phyloP scores from a whole-genome alignment of 2,888 invertebrate genomes.

The Tipula vernalis region DNA sequence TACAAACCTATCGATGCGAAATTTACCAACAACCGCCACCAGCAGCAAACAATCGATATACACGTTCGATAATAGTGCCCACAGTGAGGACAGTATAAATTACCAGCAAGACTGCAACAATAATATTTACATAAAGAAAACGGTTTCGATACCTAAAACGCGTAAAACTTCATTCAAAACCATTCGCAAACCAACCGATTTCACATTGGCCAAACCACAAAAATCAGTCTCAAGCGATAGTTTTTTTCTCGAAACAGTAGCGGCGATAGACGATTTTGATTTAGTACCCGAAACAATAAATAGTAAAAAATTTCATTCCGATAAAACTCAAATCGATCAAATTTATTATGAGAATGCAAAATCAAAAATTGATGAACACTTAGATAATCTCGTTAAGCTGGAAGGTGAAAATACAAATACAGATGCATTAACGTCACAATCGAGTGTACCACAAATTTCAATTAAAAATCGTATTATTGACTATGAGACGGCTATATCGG shows the following conservation, averaged over 20 bases:
- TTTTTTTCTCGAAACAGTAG: constrained; percentile 31
- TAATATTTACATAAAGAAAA: not conserved
- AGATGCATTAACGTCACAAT: not conserved
- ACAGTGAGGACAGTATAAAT: not conserved
- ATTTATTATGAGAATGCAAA: constrained; percentile 15
- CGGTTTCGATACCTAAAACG: not conserved
- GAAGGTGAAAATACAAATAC: constrained; percentile 12
- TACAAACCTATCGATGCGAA: not conserved
- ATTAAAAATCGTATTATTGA: constrained; percentile 6
- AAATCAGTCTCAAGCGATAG: constrained; percentile 34
- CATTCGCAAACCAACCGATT: not conserved
- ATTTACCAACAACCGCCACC: not conserved
- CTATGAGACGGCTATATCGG: constrained; percentile 13
- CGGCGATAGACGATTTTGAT: not conserved
- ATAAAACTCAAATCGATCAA: constrained; percentile 22
- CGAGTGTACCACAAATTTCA: not conserved
- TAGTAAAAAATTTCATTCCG: constrained; percentile 21
- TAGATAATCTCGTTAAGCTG: constrained; percentile 10
- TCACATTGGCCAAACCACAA: constrained; percentile 14
- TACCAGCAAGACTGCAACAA: not conserved
- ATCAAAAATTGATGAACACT: constrained; percentile 14
- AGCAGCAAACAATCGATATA: not conserved
- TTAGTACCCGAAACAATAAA: not conserved
- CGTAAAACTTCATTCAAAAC: not conserved
- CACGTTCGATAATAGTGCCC: not conserved